Percentiles rank a stretch among this genome's conserved stretches.
phyloP scores from a whole-genome alignment of 2,797 vertebrate species.

The Parambassis ranga region DNA sequence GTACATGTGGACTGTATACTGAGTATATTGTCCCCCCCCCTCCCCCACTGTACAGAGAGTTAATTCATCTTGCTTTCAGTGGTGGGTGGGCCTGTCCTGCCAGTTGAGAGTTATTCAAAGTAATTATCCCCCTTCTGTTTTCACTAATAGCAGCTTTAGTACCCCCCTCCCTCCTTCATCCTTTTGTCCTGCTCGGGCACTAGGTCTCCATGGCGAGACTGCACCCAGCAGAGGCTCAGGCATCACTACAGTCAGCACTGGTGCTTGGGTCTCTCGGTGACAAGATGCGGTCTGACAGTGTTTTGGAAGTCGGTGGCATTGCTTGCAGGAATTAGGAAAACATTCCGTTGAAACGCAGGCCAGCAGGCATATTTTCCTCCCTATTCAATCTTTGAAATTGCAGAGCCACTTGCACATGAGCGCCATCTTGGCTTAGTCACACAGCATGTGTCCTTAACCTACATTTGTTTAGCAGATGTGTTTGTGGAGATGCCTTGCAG shows the following conservation, averaged over 20 bases:
- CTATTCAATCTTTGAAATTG: slow-evolving; percentile 1
- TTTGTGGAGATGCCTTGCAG: background rate
- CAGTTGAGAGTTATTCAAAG: slow-evolving; percentile 65
- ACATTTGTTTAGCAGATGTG: slow-evolving; percentile 23
- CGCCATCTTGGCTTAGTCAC: slow-evolving; percentile 31
- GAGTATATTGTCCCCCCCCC: slow-evolving; percentile 1
- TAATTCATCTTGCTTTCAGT: slow-evolving; percentile 60
- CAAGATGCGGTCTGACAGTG: slow-evolving; percentile 16
- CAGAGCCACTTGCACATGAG: background rate
- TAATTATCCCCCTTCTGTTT: slow-evolving; percentile 65
- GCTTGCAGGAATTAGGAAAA: background rate
- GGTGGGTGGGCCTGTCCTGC: slow-evolving; percentile 61
- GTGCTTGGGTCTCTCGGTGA: background rate
- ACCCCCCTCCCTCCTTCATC: background rate
- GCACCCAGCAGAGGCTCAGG: slow-evolving; percentile 26
- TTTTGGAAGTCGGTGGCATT: background rate
- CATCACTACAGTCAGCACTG: slow-evolving; percentile 28
- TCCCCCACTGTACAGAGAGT: slow-evolving; percentile 29
- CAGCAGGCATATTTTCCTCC: background rate
- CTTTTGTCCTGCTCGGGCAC: slow-evolving; percentile 47
- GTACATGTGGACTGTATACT: slow-evolving; percentile 47
- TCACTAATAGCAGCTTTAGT: slow-evolving; percentile 53
- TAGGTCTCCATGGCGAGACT: slow-evolving; percentile 20
- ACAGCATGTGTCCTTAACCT: slow-evolving; percentile 36
- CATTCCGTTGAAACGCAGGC: background rate